Conservation (phyloP, 64 coral and sea anemone genomes). For the Actinia equina region DNA sequence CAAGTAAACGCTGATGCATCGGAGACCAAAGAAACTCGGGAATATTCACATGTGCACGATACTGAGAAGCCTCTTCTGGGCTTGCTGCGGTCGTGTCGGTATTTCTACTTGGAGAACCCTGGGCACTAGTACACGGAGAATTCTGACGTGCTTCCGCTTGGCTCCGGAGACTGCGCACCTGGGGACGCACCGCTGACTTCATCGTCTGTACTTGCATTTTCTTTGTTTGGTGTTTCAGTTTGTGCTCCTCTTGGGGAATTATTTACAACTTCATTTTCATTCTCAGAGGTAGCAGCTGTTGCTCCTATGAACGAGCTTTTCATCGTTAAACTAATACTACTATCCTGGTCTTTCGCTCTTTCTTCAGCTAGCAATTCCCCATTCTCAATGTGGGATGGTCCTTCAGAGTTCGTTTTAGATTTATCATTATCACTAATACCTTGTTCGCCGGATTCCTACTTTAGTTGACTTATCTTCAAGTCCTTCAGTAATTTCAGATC, state of each 20-base stretch:
- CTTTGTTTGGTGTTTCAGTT: background rate
- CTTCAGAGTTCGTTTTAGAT: background rate
- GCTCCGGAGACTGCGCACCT: background rate
- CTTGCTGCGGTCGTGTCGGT: conserved; percentile 6
- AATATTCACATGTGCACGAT: conserved; percentile 78
- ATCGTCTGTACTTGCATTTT: conserved; percentile 12
- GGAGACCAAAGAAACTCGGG: conserved; percentile 96
- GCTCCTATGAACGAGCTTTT: conserved; percentile 85
- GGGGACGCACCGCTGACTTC: background rate
- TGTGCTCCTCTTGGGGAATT: background rate
- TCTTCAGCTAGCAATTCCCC: conserved; percentile 46
- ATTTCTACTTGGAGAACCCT: conserved; percentile 26
- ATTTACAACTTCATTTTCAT: background rate
- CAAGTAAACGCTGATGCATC: conserved; percentile 89
- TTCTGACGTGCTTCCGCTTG: conserved; percentile 8
- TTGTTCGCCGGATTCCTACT: background rate
- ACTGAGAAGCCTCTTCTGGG: conserved; percentile 47
- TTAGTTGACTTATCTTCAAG: background rate
- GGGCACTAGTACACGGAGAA: conserved; percentile 26
- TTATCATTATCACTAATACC: background rate
- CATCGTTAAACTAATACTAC: conserved; percentile 60
- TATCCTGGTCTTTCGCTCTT: conserved; percentile 66
- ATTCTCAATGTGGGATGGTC: background rate
- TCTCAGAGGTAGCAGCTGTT: conserved; percentile 4
- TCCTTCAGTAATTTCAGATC: background rate